Conservation (phyloP, 2,888 invertebrate genomes). For the Drosophila prostipennis region DNA sequence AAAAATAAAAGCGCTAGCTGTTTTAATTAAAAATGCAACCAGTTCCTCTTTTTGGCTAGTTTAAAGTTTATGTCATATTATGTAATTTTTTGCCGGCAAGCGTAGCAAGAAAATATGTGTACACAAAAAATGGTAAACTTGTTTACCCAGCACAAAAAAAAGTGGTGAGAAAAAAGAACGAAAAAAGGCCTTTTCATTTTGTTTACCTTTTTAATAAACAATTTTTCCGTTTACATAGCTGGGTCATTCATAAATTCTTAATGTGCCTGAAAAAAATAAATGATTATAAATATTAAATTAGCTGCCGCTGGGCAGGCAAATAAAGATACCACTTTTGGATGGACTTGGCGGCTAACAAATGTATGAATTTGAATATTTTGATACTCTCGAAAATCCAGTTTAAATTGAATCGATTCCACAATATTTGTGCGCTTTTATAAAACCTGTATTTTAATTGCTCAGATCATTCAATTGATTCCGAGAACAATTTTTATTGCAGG, state of each 20-base stretch:
- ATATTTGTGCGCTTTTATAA: not conserved
- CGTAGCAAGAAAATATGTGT: conserved; percentile 31
- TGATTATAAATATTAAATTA: conserved; percentile 68
- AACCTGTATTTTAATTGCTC: conserved; percentile 20
- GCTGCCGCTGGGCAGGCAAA: conserved; percentile 41
- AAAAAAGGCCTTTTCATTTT: conserved; percentile 40
- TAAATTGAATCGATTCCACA: not conserved
- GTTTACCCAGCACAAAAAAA: conserved; percentile 37
- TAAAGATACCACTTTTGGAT: conserved; percentile 44
- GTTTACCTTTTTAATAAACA: conserved; percentile 70
- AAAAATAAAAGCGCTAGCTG: conserved; percentile 29
- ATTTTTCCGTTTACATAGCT: conserved; percentile 48
- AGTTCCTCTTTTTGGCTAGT: conserved; percentile 18
- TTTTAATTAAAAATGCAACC: conserved; percentile 63
- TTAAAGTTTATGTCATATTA: conserved; percentile 45
- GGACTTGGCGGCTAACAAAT: conserved; percentile 7
- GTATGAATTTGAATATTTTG: conserved; percentile 2
- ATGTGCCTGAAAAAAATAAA: conserved; percentile 37
- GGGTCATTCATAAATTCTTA: conserved; percentile 51
- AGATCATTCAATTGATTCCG: conserved; percentile 4
- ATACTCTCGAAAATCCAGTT: conserved; percentile 33
- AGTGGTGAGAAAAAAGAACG: conserved; percentile 8
- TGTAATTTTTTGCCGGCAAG: conserved; percentile 52
- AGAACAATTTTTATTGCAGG: conserved; percentile 17
- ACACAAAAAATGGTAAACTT: conserved; percentile 54